These are phyloP conservation scores for Psittacara wagleri DNA, from an alignment of 2,113 vertebrate genomes.

Conservation along the genomic window DNA sequence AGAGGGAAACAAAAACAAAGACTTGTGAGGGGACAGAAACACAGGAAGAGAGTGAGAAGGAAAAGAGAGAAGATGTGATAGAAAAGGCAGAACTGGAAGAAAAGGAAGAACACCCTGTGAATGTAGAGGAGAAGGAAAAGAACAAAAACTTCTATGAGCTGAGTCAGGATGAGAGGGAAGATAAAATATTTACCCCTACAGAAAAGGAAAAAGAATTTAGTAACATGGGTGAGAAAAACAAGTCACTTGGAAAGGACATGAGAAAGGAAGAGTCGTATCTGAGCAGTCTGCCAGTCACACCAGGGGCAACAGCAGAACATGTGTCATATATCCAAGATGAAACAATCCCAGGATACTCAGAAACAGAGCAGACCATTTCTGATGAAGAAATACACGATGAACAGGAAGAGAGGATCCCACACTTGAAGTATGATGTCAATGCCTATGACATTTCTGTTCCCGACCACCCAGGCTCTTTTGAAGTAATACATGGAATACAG, in stretches of 20 bases:
- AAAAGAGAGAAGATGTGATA: constrained; percentile 83
- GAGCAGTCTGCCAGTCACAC: constrained; percentile 73
- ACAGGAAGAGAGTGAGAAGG: constrained; percentile 79
- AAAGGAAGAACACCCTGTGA: constrained; percentile 80
- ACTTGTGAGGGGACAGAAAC: constrained; percentile 61
- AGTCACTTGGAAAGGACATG: constrained; percentile 70
- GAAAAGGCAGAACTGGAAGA: constrained; percentile 94
- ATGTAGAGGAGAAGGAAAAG: constrained; percentile 66
- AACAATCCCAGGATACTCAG: constrained; percentile 95
- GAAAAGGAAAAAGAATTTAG: constrained; percentile 42
- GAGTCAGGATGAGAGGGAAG: neutral
- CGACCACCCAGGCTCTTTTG: constrained; percentile 83
- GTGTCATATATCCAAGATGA: constrained; percentile 97
- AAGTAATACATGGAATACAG: constrained; percentile 82
- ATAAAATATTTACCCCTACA: neutral
- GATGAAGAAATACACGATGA: constrained; percentile 97
- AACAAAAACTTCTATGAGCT: constrained; percentile 53
- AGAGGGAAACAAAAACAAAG: constrained; percentile 78
- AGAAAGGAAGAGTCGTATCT: constrained; percentile 79
- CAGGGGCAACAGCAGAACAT: constrained; percentile 81
- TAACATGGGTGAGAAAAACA: constrained; percentile 25
- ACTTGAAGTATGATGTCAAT: constrained; percentile 83
- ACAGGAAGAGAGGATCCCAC: constrained; percentile 87
- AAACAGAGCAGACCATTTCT: constrained; percentile 97
- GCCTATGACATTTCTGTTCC: constrained; percentile 86